phyloP scores from a whole-genome alignment of 2,797 vertebrate species.

The Halcyon chelicuti region DNA sequence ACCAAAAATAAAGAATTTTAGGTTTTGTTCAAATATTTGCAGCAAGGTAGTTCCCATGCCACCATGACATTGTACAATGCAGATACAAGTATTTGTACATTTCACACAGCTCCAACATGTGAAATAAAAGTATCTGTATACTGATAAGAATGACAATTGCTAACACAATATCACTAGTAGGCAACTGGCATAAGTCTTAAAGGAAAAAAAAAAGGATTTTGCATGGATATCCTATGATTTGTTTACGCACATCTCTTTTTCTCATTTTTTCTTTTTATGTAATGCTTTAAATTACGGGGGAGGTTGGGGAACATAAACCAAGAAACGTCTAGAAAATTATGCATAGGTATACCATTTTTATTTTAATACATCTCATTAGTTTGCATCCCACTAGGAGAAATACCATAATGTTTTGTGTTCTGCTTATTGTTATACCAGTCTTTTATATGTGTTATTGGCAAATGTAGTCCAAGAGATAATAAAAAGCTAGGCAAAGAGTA shows the following conservation, averaged over 20 bases:
- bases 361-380: constrained; percentile 83
- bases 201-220: constrained; percentile 39
- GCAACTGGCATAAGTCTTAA: constrained; percentile 75
- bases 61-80: constrained; percentile 84
- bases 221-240: constrained; percentile 75
- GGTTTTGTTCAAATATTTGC: constrained; percentile 82
- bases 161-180: constrained; percentile 76
- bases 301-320: constrained; percentile 70
- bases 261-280: background rate
- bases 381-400: constrained; percentile 77
- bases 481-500: constrained; percentile 81
- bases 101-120: constrained; percentile 83
- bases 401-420: constrained; percentile 67
- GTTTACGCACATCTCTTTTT: constrained; percentile 71
- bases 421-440: constrained; percentile 76
- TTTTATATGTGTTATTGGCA: constrained; percentile 76
- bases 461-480: constrained; percentile 80
- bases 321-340: constrained; percentile 78
- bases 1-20: constrained; percentile 98
- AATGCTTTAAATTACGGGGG: constrained; percentile 77
- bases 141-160: constrained; percentile 69
- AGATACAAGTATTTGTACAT: constrained; percentile 82
- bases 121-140: constrained; percentile 77
- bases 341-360: constrained; percentile 82
- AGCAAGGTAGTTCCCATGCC: constrained; percentile 82